A percentile compares a stretch with the other conserved stretches of the same genome.
Conservation (phyloP, 2,113 vertebrate genomes). For the Eupsittula cactorum region DNA sequence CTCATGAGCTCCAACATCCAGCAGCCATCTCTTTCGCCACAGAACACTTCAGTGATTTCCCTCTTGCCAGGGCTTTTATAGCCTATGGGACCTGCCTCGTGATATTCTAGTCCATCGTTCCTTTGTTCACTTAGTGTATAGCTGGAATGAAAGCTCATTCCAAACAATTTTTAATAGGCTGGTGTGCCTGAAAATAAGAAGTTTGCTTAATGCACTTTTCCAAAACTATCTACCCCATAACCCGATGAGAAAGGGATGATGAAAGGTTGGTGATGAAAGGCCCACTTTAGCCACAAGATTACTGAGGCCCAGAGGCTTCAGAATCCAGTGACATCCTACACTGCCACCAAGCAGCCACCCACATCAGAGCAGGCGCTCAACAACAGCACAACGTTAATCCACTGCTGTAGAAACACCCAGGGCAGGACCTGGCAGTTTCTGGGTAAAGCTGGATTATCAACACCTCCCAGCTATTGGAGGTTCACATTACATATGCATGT, state of each 20-base stretch:
- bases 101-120: rapidly evolving
- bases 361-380: background rate
- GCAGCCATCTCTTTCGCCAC: background rate
- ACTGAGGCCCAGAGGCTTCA: background rate
- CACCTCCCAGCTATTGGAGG: background rate
- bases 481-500: rapidly evolving
- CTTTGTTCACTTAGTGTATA: rapidly evolving
- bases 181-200: rapidly evolving
- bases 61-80: background rate
- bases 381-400: background rate
- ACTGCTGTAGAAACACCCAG: background rate
- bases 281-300: rapidly evolving
- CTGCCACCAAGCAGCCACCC: background rate
- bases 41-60: rapidly evolving
- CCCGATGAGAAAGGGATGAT: rapidly evolving
- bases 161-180: rapidly evolving
- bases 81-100: rapidly evolving
- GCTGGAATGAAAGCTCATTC: background rate
- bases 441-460: background rate
- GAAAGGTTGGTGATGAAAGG: background rate
- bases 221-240: background rate
- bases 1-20: rapidly evolving
- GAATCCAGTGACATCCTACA: rapidly evolving
- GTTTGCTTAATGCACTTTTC: rapidly evolving
- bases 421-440: too few species aligned